Percentiles rank a stretch among this genome's conserved stretches.
Evolutionary conservation across 2,797 vertebrate genomes (phyloP).

Genomic region (Malacoraja senta): DNA sequence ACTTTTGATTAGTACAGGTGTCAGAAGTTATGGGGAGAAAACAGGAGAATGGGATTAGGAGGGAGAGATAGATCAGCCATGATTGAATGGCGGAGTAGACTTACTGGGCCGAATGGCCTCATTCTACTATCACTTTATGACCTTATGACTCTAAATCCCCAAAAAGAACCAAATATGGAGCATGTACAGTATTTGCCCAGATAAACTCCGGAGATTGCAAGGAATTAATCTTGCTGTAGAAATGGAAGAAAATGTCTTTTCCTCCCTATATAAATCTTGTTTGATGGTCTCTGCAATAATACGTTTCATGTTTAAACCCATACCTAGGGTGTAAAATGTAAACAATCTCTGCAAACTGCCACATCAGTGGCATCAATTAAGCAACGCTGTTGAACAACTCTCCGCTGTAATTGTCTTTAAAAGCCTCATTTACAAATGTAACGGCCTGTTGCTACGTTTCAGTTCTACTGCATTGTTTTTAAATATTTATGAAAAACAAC

Average conservation of each 20-base stretch:
- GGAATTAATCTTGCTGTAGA: conserved; percentile 20
- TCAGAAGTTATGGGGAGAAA: no score
- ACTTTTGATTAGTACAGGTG: no score
- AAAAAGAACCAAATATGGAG: not conserved
- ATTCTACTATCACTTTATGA: no score
- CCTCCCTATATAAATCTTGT: not conserved
- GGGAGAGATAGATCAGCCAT: no score
- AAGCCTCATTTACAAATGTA: not conserved
- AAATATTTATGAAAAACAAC: conserved; percentile 35
- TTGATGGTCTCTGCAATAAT: not conserved
- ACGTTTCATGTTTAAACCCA: not conserved
- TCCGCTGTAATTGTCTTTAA: not conserved
- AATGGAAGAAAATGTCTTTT: not conserved
- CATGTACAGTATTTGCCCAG: not conserved
- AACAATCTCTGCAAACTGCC: not conserved
- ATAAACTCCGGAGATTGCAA: conserved; percentile 37
- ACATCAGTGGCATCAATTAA: not conserved
- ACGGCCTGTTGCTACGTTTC: not conserved
- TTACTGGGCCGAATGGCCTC: no score
- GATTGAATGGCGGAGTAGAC: no score
- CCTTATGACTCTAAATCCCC: not conserved
- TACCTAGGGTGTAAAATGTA: not conserved
- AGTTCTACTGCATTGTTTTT: not conserved
- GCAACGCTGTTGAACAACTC: not conserved
- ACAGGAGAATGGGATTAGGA: no score